Conservation (phyloP, 2,888 invertebrate genomes). For the Drosophila mayaguana region DNA sequence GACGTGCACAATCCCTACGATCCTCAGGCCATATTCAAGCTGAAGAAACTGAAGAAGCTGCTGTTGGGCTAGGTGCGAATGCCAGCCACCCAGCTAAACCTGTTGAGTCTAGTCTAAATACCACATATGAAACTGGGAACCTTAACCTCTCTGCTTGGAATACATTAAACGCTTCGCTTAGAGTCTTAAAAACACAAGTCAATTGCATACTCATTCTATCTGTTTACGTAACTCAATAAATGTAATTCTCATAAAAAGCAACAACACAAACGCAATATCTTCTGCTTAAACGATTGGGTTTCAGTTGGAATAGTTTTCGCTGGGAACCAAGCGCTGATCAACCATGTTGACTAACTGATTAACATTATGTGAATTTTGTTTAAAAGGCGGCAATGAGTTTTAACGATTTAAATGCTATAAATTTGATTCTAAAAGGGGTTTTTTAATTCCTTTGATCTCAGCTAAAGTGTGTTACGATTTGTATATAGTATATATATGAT, state of each 20-base stretch:
- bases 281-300: conserved; percentile 29
- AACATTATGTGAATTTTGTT: background rate
- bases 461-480: background rate
- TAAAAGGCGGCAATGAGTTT: background rate
- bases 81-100: background rate
- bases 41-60: conserved; percentile 84
- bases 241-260: conserved; percentile 26
- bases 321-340: conserved; percentile 23
- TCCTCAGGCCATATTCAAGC: conserved; percentile 82
- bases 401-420: background rate
- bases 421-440: background rate
- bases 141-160: conserved; percentile 23
- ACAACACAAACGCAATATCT: background rate
- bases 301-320: background rate
- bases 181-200: conserved; percentile 19
- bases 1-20: conserved; percentile 82
- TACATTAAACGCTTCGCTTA: conserved; percentile 29
- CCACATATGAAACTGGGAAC: conserved; percentile 30
- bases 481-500: background rate
- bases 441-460: background rate
- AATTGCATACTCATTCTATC: conserved; percentile 24
- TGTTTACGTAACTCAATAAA: conserved; percentile 54
- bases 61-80: conserved; percentile 72
- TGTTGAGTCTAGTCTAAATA: conserved; percentile 58
- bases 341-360: background rate